Conservation (phyloP, 2,113 vertebrate genomes). For the Rutilus rutilus region DNA sequence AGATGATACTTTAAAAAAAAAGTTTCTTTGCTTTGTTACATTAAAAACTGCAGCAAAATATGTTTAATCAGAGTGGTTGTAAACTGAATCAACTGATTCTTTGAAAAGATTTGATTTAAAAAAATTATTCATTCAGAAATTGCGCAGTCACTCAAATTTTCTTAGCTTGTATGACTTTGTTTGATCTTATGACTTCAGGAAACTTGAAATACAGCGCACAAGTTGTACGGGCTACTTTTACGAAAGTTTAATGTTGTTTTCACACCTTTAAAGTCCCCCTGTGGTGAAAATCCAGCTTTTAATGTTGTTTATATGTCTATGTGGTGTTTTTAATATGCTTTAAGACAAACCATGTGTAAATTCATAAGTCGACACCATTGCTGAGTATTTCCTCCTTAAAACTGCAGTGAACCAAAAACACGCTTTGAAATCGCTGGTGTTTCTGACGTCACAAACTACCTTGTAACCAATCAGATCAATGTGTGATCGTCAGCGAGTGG, state of each 20-base stretch:
- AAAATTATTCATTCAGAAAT: not conserved
- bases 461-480: too few species aligned
- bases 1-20: not conserved
- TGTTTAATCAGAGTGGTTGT: not conserved
- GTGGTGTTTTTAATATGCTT: too few species aligned
- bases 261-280: not conserved
- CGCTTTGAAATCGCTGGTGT: too few species aligned
- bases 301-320: too few species aligned
- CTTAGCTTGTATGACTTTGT: not conserved
- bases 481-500: too few species aligned
- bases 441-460: too few species aligned
- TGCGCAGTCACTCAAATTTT: not conserved
- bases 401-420: too few species aligned
- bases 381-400: too few species aligned
- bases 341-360: too few species aligned
- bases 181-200: not conserved
- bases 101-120: not conserved
- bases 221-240: not conserved
- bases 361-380: too few species aligned
- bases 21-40: not conserved
- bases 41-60: not conserved
- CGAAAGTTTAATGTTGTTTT: too few species aligned
- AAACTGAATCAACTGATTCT: not conserved
- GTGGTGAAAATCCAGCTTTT: too few species aligned
- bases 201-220: not conserved